These are phyloP conservation scores for Cryptocephalus moraei DNA, from an alignment of 2,888 invertebrate genomes.

Conservation along the genomic window DNA sequence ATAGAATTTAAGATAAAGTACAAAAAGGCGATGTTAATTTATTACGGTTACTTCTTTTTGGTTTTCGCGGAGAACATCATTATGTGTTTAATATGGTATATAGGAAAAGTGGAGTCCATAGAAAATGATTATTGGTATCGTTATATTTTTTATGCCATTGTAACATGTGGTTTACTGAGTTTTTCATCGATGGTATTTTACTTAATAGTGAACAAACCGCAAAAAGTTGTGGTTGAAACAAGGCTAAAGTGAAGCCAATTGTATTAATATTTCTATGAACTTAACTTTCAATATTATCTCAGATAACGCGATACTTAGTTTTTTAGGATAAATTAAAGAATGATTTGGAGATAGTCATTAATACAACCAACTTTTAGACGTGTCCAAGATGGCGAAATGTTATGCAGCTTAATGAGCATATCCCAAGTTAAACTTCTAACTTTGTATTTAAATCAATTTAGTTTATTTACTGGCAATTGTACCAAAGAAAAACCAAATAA, in stretches of 20 bases:
- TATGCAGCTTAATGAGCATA: too few relatives aligned
- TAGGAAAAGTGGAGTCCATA: constrained; percentile 43
- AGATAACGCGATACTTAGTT: too few relatives aligned
- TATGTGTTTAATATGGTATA: constrained; percentile 62
- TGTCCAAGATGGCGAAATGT: too few relatives aligned
- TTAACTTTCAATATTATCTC: too few relatives aligned
- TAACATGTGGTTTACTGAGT: constrained; percentile 49
- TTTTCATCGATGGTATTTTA: constrained; percentile 53
- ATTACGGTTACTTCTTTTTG: constrained; percentile 55
- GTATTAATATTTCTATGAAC: neutral
- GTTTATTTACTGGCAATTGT: too few relatives aligned
- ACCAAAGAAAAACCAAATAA: too few relatives aligned
- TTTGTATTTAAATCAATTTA: too few relatives aligned
- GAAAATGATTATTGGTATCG: constrained; percentile 56
- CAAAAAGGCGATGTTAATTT: constrained; percentile 59
- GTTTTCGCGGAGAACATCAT: constrained; percentile 55
- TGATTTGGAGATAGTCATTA: too few relatives aligned
- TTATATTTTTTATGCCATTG: constrained; percentile 53
- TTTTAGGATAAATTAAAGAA: too few relatives aligned
- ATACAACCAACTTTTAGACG: too few relatives aligned
- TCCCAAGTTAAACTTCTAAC: too few relatives aligned
- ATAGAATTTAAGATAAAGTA: constrained; percentile 74
- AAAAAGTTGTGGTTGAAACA: constrained; percentile 30
- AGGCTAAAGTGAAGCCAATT: constrained; percentile 1
- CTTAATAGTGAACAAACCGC: constrained; percentile 52